phyloP scores from a whole-genome alignment of 2,888 invertebrate genomes.

The Microctonus brassicae region DNA sequence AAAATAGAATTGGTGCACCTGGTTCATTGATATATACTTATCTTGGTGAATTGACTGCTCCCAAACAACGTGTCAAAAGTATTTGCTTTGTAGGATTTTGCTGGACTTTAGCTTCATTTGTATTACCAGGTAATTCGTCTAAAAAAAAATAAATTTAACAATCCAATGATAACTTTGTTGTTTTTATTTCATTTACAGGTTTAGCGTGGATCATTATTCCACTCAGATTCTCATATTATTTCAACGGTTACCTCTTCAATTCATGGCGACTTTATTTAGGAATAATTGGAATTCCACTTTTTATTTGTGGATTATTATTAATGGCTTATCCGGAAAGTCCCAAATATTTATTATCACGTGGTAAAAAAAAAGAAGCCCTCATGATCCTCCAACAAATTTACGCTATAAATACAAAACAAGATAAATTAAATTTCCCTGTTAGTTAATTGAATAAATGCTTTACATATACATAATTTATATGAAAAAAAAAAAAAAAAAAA shows the following conservation, averaged over 20 bases:
- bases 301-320: constrained; percentile 74
- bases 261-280: constrained; percentile 84
- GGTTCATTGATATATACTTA: constrained; percentile 76
- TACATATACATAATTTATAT: constrained; percentile 18
- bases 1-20: constrained; percentile 71
- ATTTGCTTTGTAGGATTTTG: constrained; percentile 77
- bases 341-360: constrained; percentile 79
- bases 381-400: constrained; percentile 75
- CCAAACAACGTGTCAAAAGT: constrained; percentile 73
- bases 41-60: constrained; percentile 77
- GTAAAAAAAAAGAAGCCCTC: constrained; percentile 74
- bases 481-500: constrained; percentile 15
- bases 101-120: constrained; percentile 76
- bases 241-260: constrained; percentile 71
- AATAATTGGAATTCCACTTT: constrained; percentile 76
- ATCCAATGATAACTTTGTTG: background rate
- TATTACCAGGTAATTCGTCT: constrained; percentile 72
- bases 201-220: constrained; percentile 81
- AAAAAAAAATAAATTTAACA: background rate
- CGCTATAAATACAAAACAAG: constrained; percentile 71
- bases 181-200: constrained; percentile 68
- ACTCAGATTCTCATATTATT: constrained; percentile 53
- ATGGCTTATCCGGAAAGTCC: constrained; percentile 82
- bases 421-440: constrained; percentile 72
- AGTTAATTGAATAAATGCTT: constrained; percentile 36